Base-by-base conservation (phyloP, 2,888 invertebrate species). In the Trichogramma dendrolimi region DNA sequence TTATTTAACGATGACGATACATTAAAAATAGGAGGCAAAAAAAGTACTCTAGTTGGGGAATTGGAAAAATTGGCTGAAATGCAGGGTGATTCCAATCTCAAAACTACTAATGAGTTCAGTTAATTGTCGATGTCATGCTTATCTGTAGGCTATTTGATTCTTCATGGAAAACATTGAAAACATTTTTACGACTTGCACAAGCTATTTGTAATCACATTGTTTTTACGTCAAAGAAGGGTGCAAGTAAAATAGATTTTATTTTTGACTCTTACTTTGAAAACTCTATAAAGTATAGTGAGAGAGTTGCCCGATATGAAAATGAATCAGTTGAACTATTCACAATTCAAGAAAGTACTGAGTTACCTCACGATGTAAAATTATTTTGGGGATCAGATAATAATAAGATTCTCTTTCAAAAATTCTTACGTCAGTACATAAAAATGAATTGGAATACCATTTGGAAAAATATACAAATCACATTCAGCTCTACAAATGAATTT, bases 81-180 rank as follows among this genome's bases (percentile, higher is more conserved):
- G 11, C 3, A 50, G 10, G 7, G 8, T 10, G 14, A 27, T 51
- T 2, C 4, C 14, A 41, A 50, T 48, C 4, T 53, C 5, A 5
- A 10, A 7, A n/a, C 11, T 41, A 4, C 53, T 6, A 11, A 47
- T 41, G 11, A 46, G 11, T 50, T 50, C 41, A 50, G 43, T 38
- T 52, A 8, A 51, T 55, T 14, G 47, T 62, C 6, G 58, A 62
- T 54, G 58, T 62, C 8, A 62, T 62, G 62, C n/a, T 56, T 10
- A 4, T 47, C n/a, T 56, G 42, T 43, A 6, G 61, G 47, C 11
- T 48, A 55, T 11, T 60, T 5, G n/a, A 43, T n/a, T n/a, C n/a
- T n/a, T n/a, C n/a, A n/a, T n/a, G n/a, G n/a, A n/a, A n/a, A n/a
- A n/a, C n/a, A n/a, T n/a, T 58, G 27, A 38, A 38, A n/a, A 51